Base-by-base conservation (phyloP, 2,113 vertebrate genomes). In the Macroglossus sobrinus region DNA sequence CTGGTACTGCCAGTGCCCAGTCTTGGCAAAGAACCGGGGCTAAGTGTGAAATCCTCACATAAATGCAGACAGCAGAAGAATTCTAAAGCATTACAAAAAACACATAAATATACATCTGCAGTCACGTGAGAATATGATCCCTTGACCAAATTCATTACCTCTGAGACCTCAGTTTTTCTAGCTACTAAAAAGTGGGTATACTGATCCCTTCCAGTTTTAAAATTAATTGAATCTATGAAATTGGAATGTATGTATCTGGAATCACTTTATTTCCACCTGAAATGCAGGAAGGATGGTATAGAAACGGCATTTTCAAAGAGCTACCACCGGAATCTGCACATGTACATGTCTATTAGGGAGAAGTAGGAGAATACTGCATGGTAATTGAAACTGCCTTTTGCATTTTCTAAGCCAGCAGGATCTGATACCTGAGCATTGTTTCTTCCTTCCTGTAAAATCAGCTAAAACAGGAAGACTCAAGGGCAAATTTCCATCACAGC, bases 361-460 rank as follows among this genome's bases (percentile, higher is more conserved):
- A 94, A 84, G 81, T 45, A 57, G 53, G 90, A 92, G 19, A 57
- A 53, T 50, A 26, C 22, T 57, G 72, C 4, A 0, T 64, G 59
- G 93, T 94, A 68, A 95, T 30, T 74, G 80, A 80, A 72, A 84
- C 64, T 87, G 89, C 74, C 63, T 87, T 94, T 93, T 94, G 95
- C 85, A 92, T 94, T 89, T 91, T 94, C 94, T 76, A 69, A 95
- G 72, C 91, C 91, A 95, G 89, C 72, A 93, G 89, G 82, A 82
- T 64, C 81, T 97, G 93, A 94, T 88, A 89, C 61, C 79, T 90
- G 91, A 55, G 30, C 82, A 64, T 90, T 95, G 95, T 89, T 94
- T 75, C 91, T 75, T 85, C 79, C 94, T 74, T 89, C 86, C 96
- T 95, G 91, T 95, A 97, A 97, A 97, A 96, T 86, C 81, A 92